Base-by-base conservation (phyloP, 1,140 invertebrate genomes). In the Ctenoplectra terminalis region DNA sequence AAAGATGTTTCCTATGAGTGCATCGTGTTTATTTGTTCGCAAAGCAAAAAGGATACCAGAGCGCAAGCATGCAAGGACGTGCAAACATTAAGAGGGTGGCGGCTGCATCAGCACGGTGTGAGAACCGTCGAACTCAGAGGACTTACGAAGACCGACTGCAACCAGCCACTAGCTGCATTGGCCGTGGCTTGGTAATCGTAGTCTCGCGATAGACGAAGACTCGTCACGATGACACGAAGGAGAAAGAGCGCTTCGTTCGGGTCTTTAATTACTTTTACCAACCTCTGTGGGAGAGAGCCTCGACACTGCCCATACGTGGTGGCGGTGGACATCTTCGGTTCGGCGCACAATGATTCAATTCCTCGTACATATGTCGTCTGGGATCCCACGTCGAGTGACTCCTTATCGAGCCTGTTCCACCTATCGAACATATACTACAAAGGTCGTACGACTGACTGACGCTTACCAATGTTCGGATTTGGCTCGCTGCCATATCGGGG, bases 301-400 rank as follows among this genome's bases (percentile, higher is more conserved):
- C 93, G 50, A 89, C 89, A 91, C 92, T 90, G 89, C 90, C 92
- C 88, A 93, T 92, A 77, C 89, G 94, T 67, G 93, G 92, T 87
- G 95, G 95, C 56, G 95, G 95, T n/a, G 93, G 93, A 82, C 94
- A 94, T 88, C 94, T 93, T 89, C 94, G 94, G 84, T 93, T 94
- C 70, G 93, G 94, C 77, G 91, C 91, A 93, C 94, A 95, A 88
- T 95, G 95, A 90, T 95, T 95, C 89, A 97, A 94, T 93, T 98
- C 97, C 94, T 98, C 97, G 94, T 98, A 98, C 94, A 98, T 96
- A 91, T 97, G 96, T 54, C 97, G 94, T 63, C 97, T 95, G 66
- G 97, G 97, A 94, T 98, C 97, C 97, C 97, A 98, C 89, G 97
- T 98, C 43, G 96, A 97, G 93, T 97, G 96, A 92, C 95, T 96